Evolutionary conservation across 2,113 vertebrate genomes (phyloP), one percentile per base, ranked within the genome.

Genomic region (Rissa tridactyla): DNA sequence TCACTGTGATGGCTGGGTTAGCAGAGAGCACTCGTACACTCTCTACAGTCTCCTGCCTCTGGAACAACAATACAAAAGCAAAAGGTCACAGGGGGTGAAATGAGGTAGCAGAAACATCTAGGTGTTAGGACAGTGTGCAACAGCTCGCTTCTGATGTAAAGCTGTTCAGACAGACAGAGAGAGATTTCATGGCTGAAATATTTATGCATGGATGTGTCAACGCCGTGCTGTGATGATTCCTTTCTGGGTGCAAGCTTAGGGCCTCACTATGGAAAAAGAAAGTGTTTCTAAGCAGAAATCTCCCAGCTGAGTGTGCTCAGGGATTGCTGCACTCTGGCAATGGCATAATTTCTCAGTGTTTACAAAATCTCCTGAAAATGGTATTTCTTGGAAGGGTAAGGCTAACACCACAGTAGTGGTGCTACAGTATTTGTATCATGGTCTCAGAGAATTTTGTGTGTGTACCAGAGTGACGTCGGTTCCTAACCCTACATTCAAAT

Each of bases 311-410:
- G 36, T 26, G 15, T 36, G 34, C 19, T 84, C 30, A 64, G 17
- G n/a, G 29, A 47, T 14, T 68, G 61, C 3, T 78, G 32, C 22
- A 26, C 15, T 73, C 66, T 30, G 36, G 44, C n/a, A 92, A 86
- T 21, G 25, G 34, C 60, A 58, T 21, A 0, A 25, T 62, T 91
- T 75, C 69, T 78, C 1, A 0, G 7, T 2, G 4, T 51, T 80
- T 88, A 73, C 34, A 93, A 61, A 90, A 90, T 46, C 36, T 80
- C 71, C 58, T 88, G 51, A 58, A 95, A 92, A 81, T 29, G 11
- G 18, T 30, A 40, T 80, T 91, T 79, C 4, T 71, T 57, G 65
- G 20, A 84, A 84, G 18, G 29, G 7, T 38, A 66, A 15, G 47
- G 47, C 15, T 84, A 94, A 30, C 38, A 73, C 13, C n/a, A 71